Evolutionary conservation across 2,888 invertebrate species (phyloP).

Genomic region (Drosophila birchii): DNA sequence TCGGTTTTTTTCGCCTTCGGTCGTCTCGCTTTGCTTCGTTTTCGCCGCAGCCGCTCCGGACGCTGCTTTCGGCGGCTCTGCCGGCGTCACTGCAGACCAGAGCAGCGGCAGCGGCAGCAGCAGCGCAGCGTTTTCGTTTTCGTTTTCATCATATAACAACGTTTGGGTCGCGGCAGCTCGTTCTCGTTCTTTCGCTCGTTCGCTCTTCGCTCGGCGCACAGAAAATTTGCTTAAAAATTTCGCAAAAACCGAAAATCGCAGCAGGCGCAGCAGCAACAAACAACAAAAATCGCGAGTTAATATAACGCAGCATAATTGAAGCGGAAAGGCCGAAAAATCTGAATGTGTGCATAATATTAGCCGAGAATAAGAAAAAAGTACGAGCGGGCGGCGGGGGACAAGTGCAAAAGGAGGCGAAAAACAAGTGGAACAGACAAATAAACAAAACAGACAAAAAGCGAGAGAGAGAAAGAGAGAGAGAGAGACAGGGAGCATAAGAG

Average conservation of each 20-base stretch:
- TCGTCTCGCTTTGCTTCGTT: slow-evolving; percentile 59
- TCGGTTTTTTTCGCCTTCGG: slow-evolving; percentile 26
- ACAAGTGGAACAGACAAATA: slow-evolving; percentile 76
- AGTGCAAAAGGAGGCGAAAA: slow-evolving; percentile 68
- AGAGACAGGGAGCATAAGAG: slow-evolving; percentile 1
- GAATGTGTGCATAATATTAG: slow-evolving; percentile 33
- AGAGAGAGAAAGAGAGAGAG: slow-evolving; percentile 18
- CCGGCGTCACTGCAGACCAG: slow-evolving; percentile 14
- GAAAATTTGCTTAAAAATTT: slow-evolving; percentile 38
- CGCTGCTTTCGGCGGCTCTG: slow-evolving; percentile 38
- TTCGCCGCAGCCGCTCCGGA: slow-evolving; percentile 45
- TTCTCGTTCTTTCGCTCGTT: slow-evolving; percentile 39
- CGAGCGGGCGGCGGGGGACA: slow-evolving; percentile 7
- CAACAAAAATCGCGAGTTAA: slow-evolving; percentile 16
- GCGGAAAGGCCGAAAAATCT: slow-evolving; percentile 14
- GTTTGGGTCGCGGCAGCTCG: slow-evolving; percentile 60
- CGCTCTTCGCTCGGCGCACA: slow-evolving; percentile 38
- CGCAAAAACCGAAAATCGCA: slow-evolving; percentile 23
- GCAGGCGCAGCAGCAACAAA: slow-evolving; percentile 4
- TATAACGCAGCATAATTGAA: slow-evolving; percentile 24
- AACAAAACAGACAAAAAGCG: slow-evolving; percentile 64
- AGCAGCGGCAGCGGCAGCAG: slow-evolving; percentile 43
- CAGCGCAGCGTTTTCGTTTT: slow-evolving; percentile 52
- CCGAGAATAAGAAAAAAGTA: slow-evolving; percentile 23
- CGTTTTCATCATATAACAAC: slow-evolving; percentile 78